Evolutionary conservation across 1,140 invertebrate species (phyloP), one percentile per base, ranked within the genome.

Genomic region (Meteorus sp.): DNA sequence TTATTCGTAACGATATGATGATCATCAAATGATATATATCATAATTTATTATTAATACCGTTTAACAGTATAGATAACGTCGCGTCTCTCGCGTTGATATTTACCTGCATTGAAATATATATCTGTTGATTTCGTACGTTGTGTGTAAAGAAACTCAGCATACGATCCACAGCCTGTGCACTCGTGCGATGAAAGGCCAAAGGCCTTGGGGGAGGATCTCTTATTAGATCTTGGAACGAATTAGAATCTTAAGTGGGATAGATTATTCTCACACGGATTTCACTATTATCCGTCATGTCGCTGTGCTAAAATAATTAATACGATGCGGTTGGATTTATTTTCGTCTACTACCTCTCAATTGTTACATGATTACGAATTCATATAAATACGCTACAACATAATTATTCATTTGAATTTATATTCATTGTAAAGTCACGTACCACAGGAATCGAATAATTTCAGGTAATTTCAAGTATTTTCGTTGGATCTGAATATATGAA

Each of bases 111-210:
- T n/a, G n/a, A n/a, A n/a, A 22, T 59, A 45, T 53, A 23, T 29
- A 53, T 13, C 35, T 39, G 35, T 39, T 15, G 35, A n/a, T n/a
- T n/a, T n/a, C n/a, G n/a, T n/a, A n/a, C n/a, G n/a, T n/a, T n/a
- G n/a, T n/a, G n/a, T n/a, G n/a, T n/a, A n/a, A n/a, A n/a, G n/a
- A n/a, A n/a, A n/a, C n/a, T n/a, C n/a, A n/a, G n/a, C n/a, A n/a
- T n/a, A n/a, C n/a, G 25, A 19, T 45, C 43, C 9, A 3, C 63
- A 63, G 64, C 50, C 59, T 56, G 54, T 67, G 64, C 56, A 60
- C 58, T 56, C 55, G 44, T 13, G 17, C 65, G 66, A 70, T 52
- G 61, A 73, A 70, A 73, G 72, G 69, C 67, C 65, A 74, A 73
- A 73, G 61, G 63, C 68, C 69, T 71, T 69, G 66, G 58, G 59